A percentile compares a stretch with the other conserved stretches of the same genome.
phyloP scores from a whole-genome alignment of 2,113 vertebrate genomes.

The Cathartes aura region DNA sequence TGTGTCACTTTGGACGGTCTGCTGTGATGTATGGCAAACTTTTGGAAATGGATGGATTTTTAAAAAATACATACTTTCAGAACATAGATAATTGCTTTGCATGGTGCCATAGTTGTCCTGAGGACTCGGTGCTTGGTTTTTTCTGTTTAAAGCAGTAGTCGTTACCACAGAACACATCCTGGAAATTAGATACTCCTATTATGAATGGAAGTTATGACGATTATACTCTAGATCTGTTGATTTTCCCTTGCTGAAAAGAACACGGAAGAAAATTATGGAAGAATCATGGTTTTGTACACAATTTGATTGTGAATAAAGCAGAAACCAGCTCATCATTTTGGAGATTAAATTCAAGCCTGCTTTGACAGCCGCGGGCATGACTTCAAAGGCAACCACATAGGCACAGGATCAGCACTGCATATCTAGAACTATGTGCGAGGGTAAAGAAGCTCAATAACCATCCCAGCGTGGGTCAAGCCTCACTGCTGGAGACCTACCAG shows the following conservation, averaged over 20 bases:
- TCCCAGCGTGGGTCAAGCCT: neutral
- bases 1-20: neutral
- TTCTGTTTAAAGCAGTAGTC: neutral
- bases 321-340: neutral
- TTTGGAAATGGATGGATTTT: neutral
- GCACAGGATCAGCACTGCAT: neutral
- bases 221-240: neutral
- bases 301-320: neutral
- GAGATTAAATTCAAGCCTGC: neutral
- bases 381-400: neutral
- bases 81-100: neutral
- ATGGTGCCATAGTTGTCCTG: neutral
- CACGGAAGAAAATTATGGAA: neutral
- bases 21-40: neutral
- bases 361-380: neutral
- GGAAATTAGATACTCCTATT: neutral
- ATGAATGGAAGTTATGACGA: fast-evolving
- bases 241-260: neutral
- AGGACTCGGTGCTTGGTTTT: neutral
- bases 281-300: neutral
- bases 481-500: neutral
- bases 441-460: neutral
- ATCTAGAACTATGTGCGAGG: fast-evolving
- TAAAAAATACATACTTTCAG: neutral
- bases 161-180: neutral